Base-by-base conservation (phyloP, 2,888 invertebrate genomes). In the Andrena marginata region DNA sequence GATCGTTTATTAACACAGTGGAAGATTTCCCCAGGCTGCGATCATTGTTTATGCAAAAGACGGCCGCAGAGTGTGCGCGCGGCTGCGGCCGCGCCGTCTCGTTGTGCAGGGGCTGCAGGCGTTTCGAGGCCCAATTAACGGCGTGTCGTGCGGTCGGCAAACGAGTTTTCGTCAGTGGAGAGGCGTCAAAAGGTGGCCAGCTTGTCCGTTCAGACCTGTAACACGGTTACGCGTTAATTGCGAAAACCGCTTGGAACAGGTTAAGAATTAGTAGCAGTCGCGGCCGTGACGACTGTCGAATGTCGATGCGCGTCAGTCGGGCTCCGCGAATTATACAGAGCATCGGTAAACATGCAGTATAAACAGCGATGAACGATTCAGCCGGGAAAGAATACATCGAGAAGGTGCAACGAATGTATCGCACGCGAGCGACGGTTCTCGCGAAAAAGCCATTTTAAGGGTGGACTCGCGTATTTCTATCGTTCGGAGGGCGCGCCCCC, bases 121-220 rank as follows among this genome's bases (percentile, higher is more conserved):
- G 78, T 82, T 88, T 84, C 81, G 86, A 70, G 84, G 85, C 51
- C 72, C 85, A 88, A 88, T 88, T 87, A 88, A 88, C 84, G 86
- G 75, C 75, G 62, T 69, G 87, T 88, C 86, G 82, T 85, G 89
- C 60, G 85, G 84, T 84, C 42, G 80, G 84, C 84, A 84, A 89
- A 86, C 85, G 86, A 89, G 90, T 90, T 90, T 89, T 89, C 87
- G 86, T 83, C 80, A 82, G 86, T 75, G 68, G 77, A 81, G 78
- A 85, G 85, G 86, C 86, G 87, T 90, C 87, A 86, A 88, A 90
- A 90, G 89, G 85, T 87, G 85, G 87, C 88, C 77, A 73, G 84
- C 82, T 85, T 87, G 78, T 73, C 82, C 83, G 79, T 82, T 85
- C 87, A 80, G 84, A 82, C 85, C 82, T 81, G 72, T 89, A 89